Conservation (phyloP, 2,113 vertebrate genomes). For the Donacobius atricapilla region DNA sequence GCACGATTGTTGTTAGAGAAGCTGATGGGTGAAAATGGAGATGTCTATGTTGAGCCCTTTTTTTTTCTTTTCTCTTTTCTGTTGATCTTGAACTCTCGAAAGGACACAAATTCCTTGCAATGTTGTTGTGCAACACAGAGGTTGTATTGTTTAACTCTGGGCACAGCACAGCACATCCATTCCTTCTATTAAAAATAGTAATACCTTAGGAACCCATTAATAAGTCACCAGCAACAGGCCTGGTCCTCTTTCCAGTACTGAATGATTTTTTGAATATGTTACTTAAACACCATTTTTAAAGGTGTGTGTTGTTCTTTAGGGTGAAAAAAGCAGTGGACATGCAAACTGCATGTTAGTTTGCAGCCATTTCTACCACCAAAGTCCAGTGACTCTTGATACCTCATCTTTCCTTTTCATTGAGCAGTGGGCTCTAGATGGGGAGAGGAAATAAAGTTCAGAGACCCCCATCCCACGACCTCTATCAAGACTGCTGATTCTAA, state of each 20-base stretch:
- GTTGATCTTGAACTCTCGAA: neutral
- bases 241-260: neutral
- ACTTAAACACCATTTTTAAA: neutral
- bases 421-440: neutral
- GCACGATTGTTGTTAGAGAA: neutral
- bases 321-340: neutral
- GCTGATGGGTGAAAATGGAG: neutral
- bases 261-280: neutral
- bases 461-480: neutral
- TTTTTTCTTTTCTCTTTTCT: neutral
- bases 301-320: neutral
- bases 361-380: neutral
- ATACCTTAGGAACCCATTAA: neutral
- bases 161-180: neutral
- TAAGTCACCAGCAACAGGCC: neutral
- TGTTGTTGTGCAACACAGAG: neutral
- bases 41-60: accelerated
- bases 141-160: neutral
- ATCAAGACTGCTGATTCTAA: neutral
- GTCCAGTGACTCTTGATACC: neutral
- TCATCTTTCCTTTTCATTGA: neutral
- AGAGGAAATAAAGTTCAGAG: neutral
- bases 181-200: neutral
- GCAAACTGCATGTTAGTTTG: neutral
- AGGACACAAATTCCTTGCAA: neutral